Conservation (phyloP, 2,888 invertebrate genomes). For the Scaeva pyrastri region DNA sequence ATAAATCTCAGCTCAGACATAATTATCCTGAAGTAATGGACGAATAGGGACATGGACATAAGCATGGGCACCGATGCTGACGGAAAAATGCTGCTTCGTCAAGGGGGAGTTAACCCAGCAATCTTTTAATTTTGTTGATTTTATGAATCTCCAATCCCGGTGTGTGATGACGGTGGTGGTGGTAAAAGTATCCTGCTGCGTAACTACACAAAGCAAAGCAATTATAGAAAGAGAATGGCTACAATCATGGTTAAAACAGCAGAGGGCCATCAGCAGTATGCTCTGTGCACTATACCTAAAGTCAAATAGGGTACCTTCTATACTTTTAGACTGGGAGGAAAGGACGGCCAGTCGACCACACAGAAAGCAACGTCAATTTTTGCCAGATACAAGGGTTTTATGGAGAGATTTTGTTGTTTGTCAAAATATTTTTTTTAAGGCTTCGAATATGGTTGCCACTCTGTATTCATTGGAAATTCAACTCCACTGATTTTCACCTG, state of each 20-base stretch:
- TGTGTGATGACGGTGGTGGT: constrained; percentile 18
- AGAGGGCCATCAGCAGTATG: neutral
- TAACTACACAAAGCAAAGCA: constrained; percentile 53
- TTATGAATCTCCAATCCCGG: constrained; percentile 58
- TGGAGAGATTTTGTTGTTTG: too few species aligned
- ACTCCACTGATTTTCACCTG: too few species aligned
- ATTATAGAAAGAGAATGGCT: constrained; percentile 56
- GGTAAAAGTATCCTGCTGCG: constrained; percentile 43
- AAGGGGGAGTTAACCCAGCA: neutral
- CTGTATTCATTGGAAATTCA: too few species aligned
- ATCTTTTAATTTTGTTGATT: constrained; percentile 69
- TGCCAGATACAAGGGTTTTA: too few species aligned
- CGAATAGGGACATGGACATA: constrained; percentile 24
- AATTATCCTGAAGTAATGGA: constrained; percentile 64
- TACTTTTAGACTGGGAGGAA: neutral
- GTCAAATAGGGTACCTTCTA: neutral
- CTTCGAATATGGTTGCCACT: too few species aligned
- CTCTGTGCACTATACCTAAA: constrained; percentile 6
- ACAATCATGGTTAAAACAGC: constrained; percentile 18
- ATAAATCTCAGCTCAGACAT: constrained; percentile 59
- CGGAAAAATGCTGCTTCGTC: neutral
- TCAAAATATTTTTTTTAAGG: too few species aligned
- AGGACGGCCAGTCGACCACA: too few species aligned
- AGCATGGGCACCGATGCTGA: neutral
- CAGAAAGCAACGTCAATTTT: neutral